Percentiles rank a stretch among this genome's conserved stretches.
These are phyloP conservation scores for Urophycis tenuis DNA, from an alignment of 2,797 vertebrate genomes.

Conservation along the genomic window DNA sequence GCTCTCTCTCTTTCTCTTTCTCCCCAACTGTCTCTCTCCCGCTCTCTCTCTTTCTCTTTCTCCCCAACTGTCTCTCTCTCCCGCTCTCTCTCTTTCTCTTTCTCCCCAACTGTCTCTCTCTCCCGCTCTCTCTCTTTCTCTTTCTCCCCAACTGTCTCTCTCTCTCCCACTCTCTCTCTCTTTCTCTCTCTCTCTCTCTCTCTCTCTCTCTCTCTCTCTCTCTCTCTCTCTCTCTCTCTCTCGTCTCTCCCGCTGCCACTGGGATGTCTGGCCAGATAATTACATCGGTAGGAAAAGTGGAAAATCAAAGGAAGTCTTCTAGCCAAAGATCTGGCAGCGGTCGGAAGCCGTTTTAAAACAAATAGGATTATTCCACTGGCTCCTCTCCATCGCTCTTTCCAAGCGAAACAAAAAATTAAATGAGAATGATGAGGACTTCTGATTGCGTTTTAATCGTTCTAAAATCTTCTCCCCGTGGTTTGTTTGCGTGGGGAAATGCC, in stretches of 20 bases:
- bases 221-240: constrained; percentile 15
- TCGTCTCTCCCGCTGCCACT: constrained; percentile 32
- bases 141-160: too few relatives aligned
- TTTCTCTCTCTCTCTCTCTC: too few relatives aligned
- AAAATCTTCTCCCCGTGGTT: constrained; percentile 44
- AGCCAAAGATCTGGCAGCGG: constrained; percentile 47
- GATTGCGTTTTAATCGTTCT: constrained; percentile 55
- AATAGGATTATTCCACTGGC: constrained; percentile 58
- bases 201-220: too few relatives aligned
- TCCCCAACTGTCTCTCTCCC: too few relatives aligned
- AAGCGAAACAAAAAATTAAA: constrained; percentile 60
- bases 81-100: too few relatives aligned
- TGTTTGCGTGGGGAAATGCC: constrained; percentile 42
- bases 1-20: too few relatives aligned
- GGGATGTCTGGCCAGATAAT: constrained; percentile 60
- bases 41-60: too few relatives aligned
- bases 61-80: too few relatives aligned
- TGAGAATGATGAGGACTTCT: constrained; percentile 52
- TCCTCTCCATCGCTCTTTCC: constrained; percentile 51
- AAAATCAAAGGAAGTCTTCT: constrained; percentile 51
- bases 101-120: too few relatives aligned
- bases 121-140: too few relatives aligned
- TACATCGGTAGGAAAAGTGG: constrained; percentile 57
- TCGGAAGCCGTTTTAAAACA: constrained; percentile 52
- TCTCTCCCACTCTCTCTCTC: too few relatives aligned